A percentile compares a stretch with the other conserved stretches of the same genome.
phyloP scores from a whole-genome alignment of 2,888 invertebrate species.

The Petrophora chlorosata region DNA sequence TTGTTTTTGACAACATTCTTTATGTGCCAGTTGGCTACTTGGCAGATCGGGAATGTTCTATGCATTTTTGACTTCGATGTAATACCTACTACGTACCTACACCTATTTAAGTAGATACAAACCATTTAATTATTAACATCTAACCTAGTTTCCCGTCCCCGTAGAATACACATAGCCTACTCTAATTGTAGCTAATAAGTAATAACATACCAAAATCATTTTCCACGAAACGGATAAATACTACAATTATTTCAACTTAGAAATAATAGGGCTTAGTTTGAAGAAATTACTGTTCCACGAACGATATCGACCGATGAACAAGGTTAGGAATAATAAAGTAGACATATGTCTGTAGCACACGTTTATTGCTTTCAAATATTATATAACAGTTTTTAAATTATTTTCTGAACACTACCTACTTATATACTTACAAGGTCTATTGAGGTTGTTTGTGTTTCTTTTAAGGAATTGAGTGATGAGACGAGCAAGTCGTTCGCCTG shows the following conservation, averaged over 20 bases:
- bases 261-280: slow-evolving; percentile 23
- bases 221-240: slow-evolving; percentile 28
- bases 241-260: slow-evolving; percentile 21
- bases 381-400: not conserved
- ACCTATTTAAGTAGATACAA: not conserved
- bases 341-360: not conserved
- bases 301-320: slow-evolving; percentile 8
- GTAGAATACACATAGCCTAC: slow-evolving; percentile 28
- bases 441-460: too few species aligned
- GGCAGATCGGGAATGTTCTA: too few species aligned
- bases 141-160: slow-evolving; percentile 33
- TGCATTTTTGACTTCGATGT: too few species aligned
- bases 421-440: too few species aligned
- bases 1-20: too few species aligned
- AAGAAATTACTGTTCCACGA: slow-evolving; percentile 13
- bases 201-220: slow-evolving; percentile 18
- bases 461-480: too few species aligned
- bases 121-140: slow-evolving; percentile 32
- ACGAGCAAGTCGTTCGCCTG: too few species aligned
- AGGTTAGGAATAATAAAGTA: slow-evolving; percentile 15
- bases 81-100: not conserved
- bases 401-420: too few species aligned
- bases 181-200: slow-evolving; percentile 32
- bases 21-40: too few species aligned
- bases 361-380: slow-evolving; percentile 3